Percentiles rank a stretch among this genome's conserved stretches.
These are phyloP conservation scores for Ammospiza nelsoni DNA, from an alignment of 2,113 vertebrate genomes.

Conservation along the genomic window DNA sequence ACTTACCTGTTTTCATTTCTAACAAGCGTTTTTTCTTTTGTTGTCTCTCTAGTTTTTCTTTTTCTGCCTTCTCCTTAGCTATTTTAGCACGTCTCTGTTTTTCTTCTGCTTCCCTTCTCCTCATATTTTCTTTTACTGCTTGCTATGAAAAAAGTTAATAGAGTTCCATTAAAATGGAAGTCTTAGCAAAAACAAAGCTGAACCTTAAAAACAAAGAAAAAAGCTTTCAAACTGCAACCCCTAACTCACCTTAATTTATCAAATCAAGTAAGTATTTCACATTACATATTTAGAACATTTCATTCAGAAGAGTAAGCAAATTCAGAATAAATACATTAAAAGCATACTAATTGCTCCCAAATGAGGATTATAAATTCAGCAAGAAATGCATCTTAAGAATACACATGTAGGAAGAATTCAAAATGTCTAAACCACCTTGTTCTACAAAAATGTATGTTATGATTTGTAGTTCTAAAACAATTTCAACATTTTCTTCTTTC, in stretches of 20 bases:
- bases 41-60: conserved; percentile 89
- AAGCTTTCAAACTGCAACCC: not conserved
- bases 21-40: conserved; percentile 91
- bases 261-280: not conserved
- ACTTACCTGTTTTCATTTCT: conserved; percentile 91
- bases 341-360: not conserved
- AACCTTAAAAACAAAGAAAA: not conserved
- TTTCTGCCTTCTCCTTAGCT: conserved; percentile 93
- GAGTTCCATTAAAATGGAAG: not conserved
- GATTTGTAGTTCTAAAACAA: not conserved
- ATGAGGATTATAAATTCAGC: not conserved
- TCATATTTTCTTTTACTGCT: conserved; percentile 91
- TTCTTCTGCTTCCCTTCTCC: conserved; percentile 88
- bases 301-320: not conserved
- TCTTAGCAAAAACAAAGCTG: not conserved
- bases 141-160: conserved; percentile 78
- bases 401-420: not conserved
- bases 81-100: conserved; percentile 87
- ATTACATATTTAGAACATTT: not conserved
- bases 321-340: not conserved
- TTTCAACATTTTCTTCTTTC: not conserved
- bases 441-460: not conserved
- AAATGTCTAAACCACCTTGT: not conserved
- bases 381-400: not conserved
- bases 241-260: not conserved